Base-by-base conservation (phyloP, 2,888 invertebrate genomes). In the Trichacis sp. region DNA sequence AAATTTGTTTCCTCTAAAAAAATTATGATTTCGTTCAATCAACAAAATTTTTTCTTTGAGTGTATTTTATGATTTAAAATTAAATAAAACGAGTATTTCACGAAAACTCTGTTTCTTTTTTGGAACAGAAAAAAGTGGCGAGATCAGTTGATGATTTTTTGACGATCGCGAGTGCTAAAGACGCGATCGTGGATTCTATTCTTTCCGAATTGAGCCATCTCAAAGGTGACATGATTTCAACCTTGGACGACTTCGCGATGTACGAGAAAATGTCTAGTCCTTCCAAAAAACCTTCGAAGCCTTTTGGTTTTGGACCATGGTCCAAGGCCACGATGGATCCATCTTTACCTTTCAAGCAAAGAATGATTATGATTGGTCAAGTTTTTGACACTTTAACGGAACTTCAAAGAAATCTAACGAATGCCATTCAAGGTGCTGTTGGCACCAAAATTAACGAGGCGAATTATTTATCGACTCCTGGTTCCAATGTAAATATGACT, bases 301-400 rank as follows among this genome's bases (percentile, higher is more conserved):
- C 77, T 4, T 75, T 75, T 42, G 52, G 72, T 36, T 51, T 75
- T 15, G 63, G 75, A 17, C 61, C 74, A 30, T 74, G 77, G 74
- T 62, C 74, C 3, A 73, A 75, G 19, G 74, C 78, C n/a, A 49
- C 77, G 1, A 49, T 66, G 0, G 80, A 82, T 53, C 72, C 76
- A 8, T 66, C 72, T 2, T 46, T 79, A 17, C 80, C 82, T 0
- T 83, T 80, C 51, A 75, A 82, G 42, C 80, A 83, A 48, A 75
- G 78, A 64, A 80, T 84, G 72, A 29, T 66, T 8, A 63, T 73
- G 1, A 74, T 84, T 1, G 76, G 79, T 54, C 78, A 82, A 64
- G 78, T 82, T 3, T 84, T 84, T 43, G 84, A 84, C 24, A 79
- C 79, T 77, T 64, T 84, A n/a, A 79, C 79, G 1, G 73, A 71